Base-by-base conservation (phyloP, 2,888 invertebrate genomes). In the Cryptocheilus praepositus region DNA sequence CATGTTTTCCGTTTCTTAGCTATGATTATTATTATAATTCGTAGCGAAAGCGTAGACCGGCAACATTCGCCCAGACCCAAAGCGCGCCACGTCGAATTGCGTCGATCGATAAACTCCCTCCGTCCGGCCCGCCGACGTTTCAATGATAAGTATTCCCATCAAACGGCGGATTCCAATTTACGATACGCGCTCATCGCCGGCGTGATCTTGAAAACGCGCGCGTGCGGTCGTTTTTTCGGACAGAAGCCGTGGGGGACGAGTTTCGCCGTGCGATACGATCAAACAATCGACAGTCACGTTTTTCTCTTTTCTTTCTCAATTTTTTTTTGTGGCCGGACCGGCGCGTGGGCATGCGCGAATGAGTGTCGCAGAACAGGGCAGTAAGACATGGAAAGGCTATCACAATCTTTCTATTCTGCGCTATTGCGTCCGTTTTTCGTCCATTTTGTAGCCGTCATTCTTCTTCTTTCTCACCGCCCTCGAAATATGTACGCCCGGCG, bases 361-460 rank as follows among this genome's bases (percentile, higher is more conserved):
- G 36, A 36, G 11, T 36, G 60, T 67, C 56, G 52, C 69, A 73
- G 75, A 74, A 70, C 75, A 75, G 79, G 76, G 73, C 78, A 79
- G 77, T 78, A 77, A 77, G 79, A 77, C 81, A 77, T 76, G 81
- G 79, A 68, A 76, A 62, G 66, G 53, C 64, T 74, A 64, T 74
- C 70, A 70, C 65, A 67, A 73, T 61, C 67, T 55, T 62, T 56
- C 36, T 28, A 25, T 59, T 36, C 18, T 16, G 57, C 52, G 13
- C 5, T 19, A 21, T 56, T 56, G 67, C 18, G 54, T 63, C 22
- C 51, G 19, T 49, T 58, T 46, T 67, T 58, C 60, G 53, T 19
- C 64, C 57, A 45, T n/a, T 64, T n/a, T 44, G 16, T 62, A 22
- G 19, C 18, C 46, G 13, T 16, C n/a, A 8, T 16, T 36, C 25